phyloP scores from a whole-genome alignment of 2,888 invertebrate genomes.

The Synanthedon vespiformis region DNA sequence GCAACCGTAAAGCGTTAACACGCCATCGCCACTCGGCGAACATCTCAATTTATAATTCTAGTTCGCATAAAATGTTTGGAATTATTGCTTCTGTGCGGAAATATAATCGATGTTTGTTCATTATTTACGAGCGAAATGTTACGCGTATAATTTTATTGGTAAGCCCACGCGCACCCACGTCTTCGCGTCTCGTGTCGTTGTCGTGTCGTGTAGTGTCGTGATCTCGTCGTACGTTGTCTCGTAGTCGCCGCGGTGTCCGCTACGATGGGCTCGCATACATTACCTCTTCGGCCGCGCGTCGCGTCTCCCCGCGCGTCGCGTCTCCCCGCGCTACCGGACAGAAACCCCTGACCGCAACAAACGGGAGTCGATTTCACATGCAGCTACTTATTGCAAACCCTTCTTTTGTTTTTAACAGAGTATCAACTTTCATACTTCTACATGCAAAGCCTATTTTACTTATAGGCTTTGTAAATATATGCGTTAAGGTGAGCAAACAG shows the following conservation, averaged over 20 bases:
- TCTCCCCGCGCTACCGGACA: slow-evolving; percentile 31
- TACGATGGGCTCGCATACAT: slow-evolving; percentile 33
- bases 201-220: not conserved
- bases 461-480: slow-evolving; percentile 1
- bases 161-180: slow-evolving; percentile 14
- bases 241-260: slow-evolving; percentile 3
- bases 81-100: slow-evolving; percentile 35
- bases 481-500: too few species aligned
- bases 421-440: slow-evolving; percentile 42
- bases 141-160: slow-evolving; percentile 30
- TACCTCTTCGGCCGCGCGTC: slow-evolving; percentile 32
- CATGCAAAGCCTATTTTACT: slow-evolving; percentile 16
- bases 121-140: slow-evolving; percentile 30
- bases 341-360: slow-evolving; percentile 9
- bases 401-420: slow-evolving; percentile 36
- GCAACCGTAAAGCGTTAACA: slow-evolving; percentile 39
- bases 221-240: not conserved
- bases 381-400: slow-evolving; percentile 3
- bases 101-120: slow-evolving; percentile 32
- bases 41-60: slow-evolving; percentile 50
- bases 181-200: slow-evolving; percentile 2
- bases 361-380: not conserved
- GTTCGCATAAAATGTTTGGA: slow-evolving; percentile 33
- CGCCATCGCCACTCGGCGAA: slow-evolving; percentile 18
- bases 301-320: slow-evolving; percentile 36